Base-by-base conservation (phyloP, 1,140 invertebrate genomes). In the Solenopsis invicta region DNA sequence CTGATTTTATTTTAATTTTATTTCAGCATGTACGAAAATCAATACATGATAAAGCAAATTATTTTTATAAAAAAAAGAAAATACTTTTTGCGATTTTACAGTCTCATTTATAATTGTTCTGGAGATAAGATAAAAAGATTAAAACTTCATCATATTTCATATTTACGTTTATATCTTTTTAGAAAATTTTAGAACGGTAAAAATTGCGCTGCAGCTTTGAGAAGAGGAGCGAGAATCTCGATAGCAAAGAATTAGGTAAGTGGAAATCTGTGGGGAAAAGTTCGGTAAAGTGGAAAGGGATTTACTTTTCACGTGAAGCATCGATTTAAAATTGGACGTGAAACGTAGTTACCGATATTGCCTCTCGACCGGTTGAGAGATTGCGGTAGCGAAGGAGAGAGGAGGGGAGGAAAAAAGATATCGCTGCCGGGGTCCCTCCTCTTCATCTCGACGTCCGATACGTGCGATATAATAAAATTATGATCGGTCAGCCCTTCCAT, bases 391-490 rank as follows among this genome's bases (percentile, higher is more conserved):
- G 24, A 74, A 37, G 24, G 37, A 45, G 66, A 81, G 41, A 48
- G 12, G 45, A 2, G 59, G 13, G 18, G 54, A 48, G 52, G 24
- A 8, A 48, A 10, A 82, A 59, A 59, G 67, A 59, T 66, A 78
- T 48, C 41, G 61, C 62, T 54, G 74, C 48, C 82, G 74, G 50
- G 54, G 82, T 85, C 66, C 82, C 77, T 71, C 64, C 69, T 84
- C 64, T 54, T 84, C 12, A 75, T 86, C 72, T 59, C 13, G 56
- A 74, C 64, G 85, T 89, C 67, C 59, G 85, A 84, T 74, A 78
- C 52, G 41, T 82, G 45, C 18, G 74, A 66, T 29, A 62, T 90
- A 90, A 90, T 90, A 76, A 90, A 90, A 87, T 90, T 90, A 90
- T 90, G 89, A 90, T 90, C 85, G 21, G 85, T 75, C 87, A 78